Conservation (phyloP, 1,140 invertebrate species). For the Zelostemma sp. region DNA sequence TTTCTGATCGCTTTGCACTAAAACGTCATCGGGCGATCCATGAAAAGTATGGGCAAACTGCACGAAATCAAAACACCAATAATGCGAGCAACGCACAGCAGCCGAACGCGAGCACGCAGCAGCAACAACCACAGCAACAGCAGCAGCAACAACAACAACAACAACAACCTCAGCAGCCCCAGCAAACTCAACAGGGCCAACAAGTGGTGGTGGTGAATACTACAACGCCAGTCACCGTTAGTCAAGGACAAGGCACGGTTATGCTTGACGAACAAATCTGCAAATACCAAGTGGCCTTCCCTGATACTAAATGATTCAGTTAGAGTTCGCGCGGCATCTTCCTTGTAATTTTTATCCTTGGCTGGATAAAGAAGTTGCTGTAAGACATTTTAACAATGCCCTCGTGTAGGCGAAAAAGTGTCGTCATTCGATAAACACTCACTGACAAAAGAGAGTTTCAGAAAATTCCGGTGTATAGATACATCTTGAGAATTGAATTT, state of each 20-base stretch:
- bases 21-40: constrained; percentile 84
- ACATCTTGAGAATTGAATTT: not conserved
- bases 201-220: constrained; percentile 68
- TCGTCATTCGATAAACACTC: too few species aligned
- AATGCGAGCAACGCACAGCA: constrained; percentile 62
- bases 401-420: too few species aligned
- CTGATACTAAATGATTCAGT: constrained; percentile 70
- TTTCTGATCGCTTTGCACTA: constrained; percentile 84
- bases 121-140: constrained; percentile 55
- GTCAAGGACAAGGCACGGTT: constrained; percentile 66
- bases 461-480: too few species aligned
- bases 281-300: constrained; percentile 71
- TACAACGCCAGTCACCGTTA: constrained; percentile 65
- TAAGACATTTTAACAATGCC: not conserved
- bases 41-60: constrained; percentile 79
- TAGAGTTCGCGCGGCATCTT: constrained; percentile 35
- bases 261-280: constrained; percentile 68
- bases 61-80: constrained; percentile 64
- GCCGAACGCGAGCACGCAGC: constrained; percentile 59
- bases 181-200: constrained; percentile 55
- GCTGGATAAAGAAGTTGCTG: not conserved
- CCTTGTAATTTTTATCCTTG: not conserved
- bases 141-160: constrained; percentile 58
- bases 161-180: constrained; percentile 52
- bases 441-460: not conserved